Evolutionary conservation across 2,888 invertebrate species (phyloP).

Genomic region (Acleris literana): DNA sequence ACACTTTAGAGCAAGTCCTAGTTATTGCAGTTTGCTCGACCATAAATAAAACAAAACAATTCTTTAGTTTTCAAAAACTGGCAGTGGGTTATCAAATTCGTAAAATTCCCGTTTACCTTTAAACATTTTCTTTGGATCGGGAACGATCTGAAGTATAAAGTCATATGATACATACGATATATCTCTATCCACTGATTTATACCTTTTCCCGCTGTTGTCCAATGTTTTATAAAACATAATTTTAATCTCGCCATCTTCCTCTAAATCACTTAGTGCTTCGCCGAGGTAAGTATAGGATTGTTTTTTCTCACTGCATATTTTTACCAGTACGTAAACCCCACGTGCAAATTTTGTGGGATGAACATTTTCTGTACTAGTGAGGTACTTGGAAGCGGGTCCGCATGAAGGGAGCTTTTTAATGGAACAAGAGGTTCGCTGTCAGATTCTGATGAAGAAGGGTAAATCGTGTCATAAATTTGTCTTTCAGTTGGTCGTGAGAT

Average conservation of each 20-base stretch:
- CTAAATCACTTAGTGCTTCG: not conserved
- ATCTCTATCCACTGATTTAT: constrained; percentile 18
- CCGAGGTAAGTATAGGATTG: constrained; percentile 9
- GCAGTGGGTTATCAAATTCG: not conserved
- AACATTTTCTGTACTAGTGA: constrained; percentile 9
- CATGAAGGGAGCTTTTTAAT: not conserved
- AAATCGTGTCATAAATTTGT: constrained; percentile 16
- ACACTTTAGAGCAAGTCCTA: too few relatives aligned
- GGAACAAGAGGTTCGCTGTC: not conserved
- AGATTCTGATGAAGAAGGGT: constrained; percentile 14
- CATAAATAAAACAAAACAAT: too few relatives aligned
- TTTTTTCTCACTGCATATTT: constrained; percentile 12
- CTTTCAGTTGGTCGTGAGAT: constrained; percentile 20
- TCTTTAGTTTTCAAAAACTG: constrained; percentile 2
- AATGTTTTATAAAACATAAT: constrained; percentile 13
- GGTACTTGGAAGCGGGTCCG: not conserved
- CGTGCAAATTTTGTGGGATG: constrained; percentile 14
- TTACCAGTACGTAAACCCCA: constrained; percentile 16
- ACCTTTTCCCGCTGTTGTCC: constrained; percentile 15
- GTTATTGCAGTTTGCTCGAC: too few relatives aligned
- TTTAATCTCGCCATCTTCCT: constrained; percentile 17
- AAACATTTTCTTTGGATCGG: constrained; percentile 9
- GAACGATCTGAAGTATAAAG: constrained; percentile 14
- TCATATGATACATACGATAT: constrained; percentile 15
- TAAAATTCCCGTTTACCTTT: constrained; percentile 16